Conservation (phyloP, 2,888 invertebrate genomes). For the Branchellion lobata region DNA sequence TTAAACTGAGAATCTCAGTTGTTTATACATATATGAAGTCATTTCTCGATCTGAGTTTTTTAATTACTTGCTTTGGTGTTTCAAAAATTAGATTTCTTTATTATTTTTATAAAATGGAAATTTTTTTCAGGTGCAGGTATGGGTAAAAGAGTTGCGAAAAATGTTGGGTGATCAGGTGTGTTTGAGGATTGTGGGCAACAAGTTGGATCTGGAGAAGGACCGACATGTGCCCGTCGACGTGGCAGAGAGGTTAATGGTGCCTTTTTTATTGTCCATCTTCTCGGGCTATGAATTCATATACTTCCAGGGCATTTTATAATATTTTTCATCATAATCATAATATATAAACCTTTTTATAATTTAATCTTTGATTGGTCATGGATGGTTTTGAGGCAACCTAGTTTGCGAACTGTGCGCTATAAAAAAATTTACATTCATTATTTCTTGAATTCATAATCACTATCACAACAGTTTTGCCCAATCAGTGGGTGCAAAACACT, state of each 20-base stretch:
- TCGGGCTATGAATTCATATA: background rate
- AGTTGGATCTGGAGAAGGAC: constrained; percentile 89
- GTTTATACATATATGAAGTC: too few species aligned
- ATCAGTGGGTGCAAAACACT: constrained; percentile 87
- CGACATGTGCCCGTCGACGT: constrained; percentile 80
- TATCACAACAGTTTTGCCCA: constrained; percentile 85
- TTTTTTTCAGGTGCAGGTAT: constrained; percentile 85
- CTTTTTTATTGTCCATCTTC: background rate
- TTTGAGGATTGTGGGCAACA: constrained; percentile 91
- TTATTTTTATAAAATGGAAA: too few species aligned
- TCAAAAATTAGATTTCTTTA: too few species aligned
- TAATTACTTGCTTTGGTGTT: too few species aligned
- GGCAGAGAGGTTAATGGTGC: constrained; percentile 67
- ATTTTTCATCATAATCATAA: background rate
- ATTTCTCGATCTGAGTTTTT: too few species aligned
- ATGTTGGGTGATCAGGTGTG: constrained; percentile 91
- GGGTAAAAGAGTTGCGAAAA: constrained; percentile 94
- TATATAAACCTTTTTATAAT: background rate
- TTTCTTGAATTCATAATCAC: too few species aligned
- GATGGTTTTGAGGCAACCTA: too few species aligned
- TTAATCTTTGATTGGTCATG: too few species aligned
- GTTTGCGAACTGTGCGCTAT: too few species aligned
- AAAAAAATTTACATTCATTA: too few species aligned
- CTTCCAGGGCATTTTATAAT: background rate
- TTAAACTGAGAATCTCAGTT: too few species aligned